Evolutionary conservation across 2,888 invertebrate genomes (phyloP).

Genomic region (Parnassius orleans): DNA sequence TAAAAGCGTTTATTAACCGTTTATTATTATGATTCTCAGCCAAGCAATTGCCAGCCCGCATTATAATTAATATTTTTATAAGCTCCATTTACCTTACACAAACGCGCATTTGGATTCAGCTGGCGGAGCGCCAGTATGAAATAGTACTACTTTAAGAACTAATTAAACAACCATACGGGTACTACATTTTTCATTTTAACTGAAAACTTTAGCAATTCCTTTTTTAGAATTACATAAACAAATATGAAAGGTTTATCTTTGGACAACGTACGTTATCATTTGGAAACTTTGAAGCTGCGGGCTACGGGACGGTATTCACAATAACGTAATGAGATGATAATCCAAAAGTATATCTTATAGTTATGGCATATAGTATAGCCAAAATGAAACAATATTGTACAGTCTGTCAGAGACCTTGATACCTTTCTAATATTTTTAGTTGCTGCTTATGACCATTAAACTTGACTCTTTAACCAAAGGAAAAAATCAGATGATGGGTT

Average conservation of each 20-base stretch:
- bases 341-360: too few species aligned
- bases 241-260: not conserved
- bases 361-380: too few species aligned
- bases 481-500: too few species aligned
- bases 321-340: too few species aligned
- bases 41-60: constrained; percentile 25
- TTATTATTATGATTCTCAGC: constrained; percentile 18
- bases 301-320: not conserved
- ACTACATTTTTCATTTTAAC: constrained; percentile 20
- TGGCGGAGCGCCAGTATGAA: constrained; percentile 24
- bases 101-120: constrained; percentile 25
- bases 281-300: not conserved
- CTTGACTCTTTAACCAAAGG: too few species aligned
- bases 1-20: constrained; percentile 18
- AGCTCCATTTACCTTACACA: constrained; percentile 23
- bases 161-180: constrained; percentile 26
- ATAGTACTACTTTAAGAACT: constrained; percentile 23
- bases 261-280: not conserved
- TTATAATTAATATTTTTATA: constrained; percentile 26
- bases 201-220: constrained; percentile 12
- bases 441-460: too few species aligned
- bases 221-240: not conserved
- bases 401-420: too few species aligned
- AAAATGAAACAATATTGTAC: too few species aligned
- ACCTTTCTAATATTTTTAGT: too few species aligned